Evolutionary conservation across 2,888 invertebrate species (phyloP).

Genomic region (Oxystoma pomonae): DNA sequence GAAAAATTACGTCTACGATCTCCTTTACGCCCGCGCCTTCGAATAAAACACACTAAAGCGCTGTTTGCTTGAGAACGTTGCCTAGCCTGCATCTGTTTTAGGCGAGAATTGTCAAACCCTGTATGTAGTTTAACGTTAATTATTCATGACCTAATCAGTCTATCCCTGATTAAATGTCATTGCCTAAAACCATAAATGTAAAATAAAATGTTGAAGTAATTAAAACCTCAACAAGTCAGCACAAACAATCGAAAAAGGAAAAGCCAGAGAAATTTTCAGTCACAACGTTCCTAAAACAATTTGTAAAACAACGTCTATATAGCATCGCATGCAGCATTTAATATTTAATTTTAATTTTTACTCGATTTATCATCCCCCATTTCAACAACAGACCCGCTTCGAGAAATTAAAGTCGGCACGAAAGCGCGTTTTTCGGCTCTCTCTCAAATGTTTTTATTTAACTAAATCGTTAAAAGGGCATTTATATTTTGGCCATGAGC

Average conservation of each 20-base stretch:
- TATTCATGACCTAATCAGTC: too few relatives aligned
- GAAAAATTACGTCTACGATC: too few relatives aligned
- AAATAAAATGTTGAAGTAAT: too few relatives aligned
- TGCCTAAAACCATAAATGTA: too few relatives aligned
- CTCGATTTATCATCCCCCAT: slow-evolving; percentile 8
- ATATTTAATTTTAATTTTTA: slow-evolving; percentile 5
- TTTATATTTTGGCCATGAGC: not conserved
- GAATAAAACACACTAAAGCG: too few relatives aligned
- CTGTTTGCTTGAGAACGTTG: too few relatives aligned
- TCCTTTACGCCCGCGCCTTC: too few relatives aligned
- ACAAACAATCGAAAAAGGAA: not conserved
- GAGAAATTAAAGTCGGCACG: slow-evolving; percentile 8
- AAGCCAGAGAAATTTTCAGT: not conserved
- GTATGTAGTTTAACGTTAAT: too few relatives aligned
- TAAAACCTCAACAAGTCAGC: not conserved
- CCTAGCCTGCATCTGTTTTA: too few relatives aligned
- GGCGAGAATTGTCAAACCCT: too few relatives aligned
- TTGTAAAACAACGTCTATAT: not conserved
- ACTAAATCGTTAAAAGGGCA: not conserved
- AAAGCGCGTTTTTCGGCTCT: not conserved
- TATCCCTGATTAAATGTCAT: too few relatives aligned
- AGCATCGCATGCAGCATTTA: slow-evolving; percentile 2
- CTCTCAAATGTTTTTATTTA: not conserved
- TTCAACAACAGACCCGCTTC: slow-evolving; percentile 1
- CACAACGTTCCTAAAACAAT: not conserved